Evolutionary conservation across 2,113 vertebrate genomes (phyloP), one percentile per base, ranked within the genome.

Genomic region (Corapipo altera): DNA sequence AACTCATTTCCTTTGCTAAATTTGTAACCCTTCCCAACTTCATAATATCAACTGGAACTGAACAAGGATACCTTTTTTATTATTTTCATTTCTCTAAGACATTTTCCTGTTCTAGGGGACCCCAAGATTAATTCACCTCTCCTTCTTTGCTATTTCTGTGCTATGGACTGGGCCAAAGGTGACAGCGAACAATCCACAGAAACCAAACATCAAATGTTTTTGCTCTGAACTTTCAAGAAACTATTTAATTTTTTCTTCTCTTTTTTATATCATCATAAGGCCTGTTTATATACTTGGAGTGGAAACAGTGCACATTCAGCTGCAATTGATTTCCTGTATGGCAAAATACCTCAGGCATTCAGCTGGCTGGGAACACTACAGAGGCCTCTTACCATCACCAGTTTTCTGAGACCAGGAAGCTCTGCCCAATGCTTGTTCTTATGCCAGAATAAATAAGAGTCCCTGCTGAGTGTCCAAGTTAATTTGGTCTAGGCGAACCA

Each of bases 261-360:
- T 91, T 76, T 89, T 95, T 75, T 13, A 64, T 92, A 93, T 81
- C 83, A 81, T 88, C 86, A 91, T 81, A 96, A 95, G 88, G 85
- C 81, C 39, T 77, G 85, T 95, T 96, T 91, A 96, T 87, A 89
- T 94, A 82, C 75, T 95, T 96, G 80, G 75, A 88, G 75, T 91
- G 39, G 87, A 94, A 97, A 91, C 69, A 64, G 83, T 55, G 79
- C 94, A 96, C 95, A 97, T 97, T 97, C 97, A 98, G 96, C 96
- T 97, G 95, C 95, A 98, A 96, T 76, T 97, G 89, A 97, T 97
- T 98, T 98, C 98, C 98, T 98, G 96, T 97, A 96, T 91, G 96
- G 97, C 93, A 94, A 95, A 96, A 96, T 95, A 93, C 77, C 96
- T 96, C 84, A 93, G 87, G 95, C 97, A 91, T 95, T 98, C 89